Base-by-base conservation (phyloP, 2,113 vertebrate species). In the Chelonoidis abingdonii region DNA sequence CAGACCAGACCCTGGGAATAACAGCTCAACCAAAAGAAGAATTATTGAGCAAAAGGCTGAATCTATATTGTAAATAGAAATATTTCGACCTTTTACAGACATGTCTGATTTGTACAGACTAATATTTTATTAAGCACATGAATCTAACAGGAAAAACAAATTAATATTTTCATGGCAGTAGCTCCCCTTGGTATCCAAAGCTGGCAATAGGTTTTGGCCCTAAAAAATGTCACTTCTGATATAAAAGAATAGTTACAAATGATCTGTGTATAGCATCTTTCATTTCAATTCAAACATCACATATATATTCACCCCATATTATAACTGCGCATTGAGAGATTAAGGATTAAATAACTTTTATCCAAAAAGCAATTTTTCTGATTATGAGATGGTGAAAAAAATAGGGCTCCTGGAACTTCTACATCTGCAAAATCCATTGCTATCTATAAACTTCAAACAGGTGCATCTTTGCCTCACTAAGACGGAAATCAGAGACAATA, bases 91-190 rank as follows among this genome's bases (percentile, higher is more conserved):
- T 83, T 83, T 83, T 56, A 41, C n/a, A 83, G 53, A 57, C 27
- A 10, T 41, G 24, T 9, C 52, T 27, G 31, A 41, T 56, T 56
- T 83, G 22, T 44, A 27, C 65, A 10, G 35, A 72, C 72, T 76
- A 76, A 76, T 27, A 25, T 76, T 44, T 76, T 76, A 76, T 44
- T 76, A 76, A 76, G 41, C 22, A 44, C 72, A 27, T 76, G 21
- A 76, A 76, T 44, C 22, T 56, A 38, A 56, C 7, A 38, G 21
- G 52, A 22, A 53, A 82, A 82, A 21, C 52, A 82, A 82, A n/a
- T 56, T 25, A n/a, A 25, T 56, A 31, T 24, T 95, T 93, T 86
- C 91, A 92, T 24, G 78, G 69, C 54, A 95, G 38, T 35, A 95
- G 19, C 10, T 89, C 25, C 80, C 25, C 83, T 90, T 47, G 27